A percentile compares a stretch with the other conserved stretches of the same genome.
These are phyloP conservation scores for Catharus fuscescens DNA, from an alignment of 2,113 vertebrate species.

Conservation along the genomic window DNA sequence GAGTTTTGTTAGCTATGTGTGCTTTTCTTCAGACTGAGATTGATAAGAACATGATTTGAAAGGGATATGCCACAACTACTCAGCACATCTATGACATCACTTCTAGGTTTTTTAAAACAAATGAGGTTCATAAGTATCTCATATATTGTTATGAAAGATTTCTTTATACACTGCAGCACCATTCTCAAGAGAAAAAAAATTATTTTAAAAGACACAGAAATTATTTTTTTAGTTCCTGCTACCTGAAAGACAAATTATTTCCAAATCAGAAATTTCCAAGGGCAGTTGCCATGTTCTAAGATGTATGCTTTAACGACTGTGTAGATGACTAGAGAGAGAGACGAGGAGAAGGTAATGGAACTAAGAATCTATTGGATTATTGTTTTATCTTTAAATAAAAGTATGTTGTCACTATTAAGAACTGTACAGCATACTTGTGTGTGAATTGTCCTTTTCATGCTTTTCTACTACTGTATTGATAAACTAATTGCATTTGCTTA, in stretches of 20 bases:
- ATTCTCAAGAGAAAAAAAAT: neutral
- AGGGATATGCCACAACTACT: neutral
- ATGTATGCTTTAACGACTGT: neutral
- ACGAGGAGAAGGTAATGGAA: neutral
- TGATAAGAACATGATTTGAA: neutral
- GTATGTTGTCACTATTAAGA: neutral
- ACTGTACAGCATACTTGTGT: neutral
- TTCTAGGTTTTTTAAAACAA: neutral
- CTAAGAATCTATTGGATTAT: neutral
- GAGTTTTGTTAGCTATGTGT: neutral
- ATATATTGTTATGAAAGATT: neutral
- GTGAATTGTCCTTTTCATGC: neutral
- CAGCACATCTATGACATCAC: neutral
- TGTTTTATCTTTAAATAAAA: neutral
- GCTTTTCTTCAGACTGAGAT: neutral
- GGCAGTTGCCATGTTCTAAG: neutral
- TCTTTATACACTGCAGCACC: neutral
- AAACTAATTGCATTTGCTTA: neutral
- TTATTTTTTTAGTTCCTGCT: neutral
- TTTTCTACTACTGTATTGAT: neutral
- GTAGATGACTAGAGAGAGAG: neutral
- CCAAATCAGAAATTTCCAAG: neutral
- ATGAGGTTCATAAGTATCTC: neutral
- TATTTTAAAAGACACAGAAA: neutral
- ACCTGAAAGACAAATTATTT: neutral